phyloP scores from a whole-genome alignment of 2,888 invertebrate genomes.

The Ophraella communa region DNA sequence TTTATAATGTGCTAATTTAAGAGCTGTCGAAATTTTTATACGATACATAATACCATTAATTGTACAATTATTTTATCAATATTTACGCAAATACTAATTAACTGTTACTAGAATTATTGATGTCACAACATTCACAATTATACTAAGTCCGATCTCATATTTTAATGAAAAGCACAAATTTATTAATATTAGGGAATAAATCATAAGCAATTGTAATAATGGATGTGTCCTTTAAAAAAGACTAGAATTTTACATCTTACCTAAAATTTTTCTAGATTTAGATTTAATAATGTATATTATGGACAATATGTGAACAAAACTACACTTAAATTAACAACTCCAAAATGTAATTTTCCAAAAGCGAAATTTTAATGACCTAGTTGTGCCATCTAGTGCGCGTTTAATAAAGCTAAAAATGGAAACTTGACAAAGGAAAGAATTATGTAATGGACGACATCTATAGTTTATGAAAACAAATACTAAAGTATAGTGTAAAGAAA shows the following conservation, averaged over 20 bases:
- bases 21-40: no score
- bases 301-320: constrained; percentile 8
- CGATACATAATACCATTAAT: no score
- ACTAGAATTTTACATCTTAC: constrained; percentile 43
- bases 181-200: constrained; percentile 24
- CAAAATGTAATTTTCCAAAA: not conserved
- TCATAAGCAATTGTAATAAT: constrained; percentile 48
- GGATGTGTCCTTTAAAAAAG: constrained; percentile 47
- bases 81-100: no score
- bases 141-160: not conserved
- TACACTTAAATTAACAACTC: not conserved
- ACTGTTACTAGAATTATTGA: not conserved
- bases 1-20: no score
- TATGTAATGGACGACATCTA: no score
- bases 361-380: not conserved
- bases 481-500: no score
- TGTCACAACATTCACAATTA: not conserved
- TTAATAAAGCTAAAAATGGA: not conserved
- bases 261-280: constrained; percentile 40
- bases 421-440: not conserved
- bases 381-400: not conserved
- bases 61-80: no score
- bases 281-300: constrained; percentile 27
- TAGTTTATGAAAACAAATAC: no score
- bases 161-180: constrained; percentile 27